Evolutionary conservation across 2,888 invertebrate genomes (phyloP).

Genomic region (Mechanitis mazaeus): DNA sequence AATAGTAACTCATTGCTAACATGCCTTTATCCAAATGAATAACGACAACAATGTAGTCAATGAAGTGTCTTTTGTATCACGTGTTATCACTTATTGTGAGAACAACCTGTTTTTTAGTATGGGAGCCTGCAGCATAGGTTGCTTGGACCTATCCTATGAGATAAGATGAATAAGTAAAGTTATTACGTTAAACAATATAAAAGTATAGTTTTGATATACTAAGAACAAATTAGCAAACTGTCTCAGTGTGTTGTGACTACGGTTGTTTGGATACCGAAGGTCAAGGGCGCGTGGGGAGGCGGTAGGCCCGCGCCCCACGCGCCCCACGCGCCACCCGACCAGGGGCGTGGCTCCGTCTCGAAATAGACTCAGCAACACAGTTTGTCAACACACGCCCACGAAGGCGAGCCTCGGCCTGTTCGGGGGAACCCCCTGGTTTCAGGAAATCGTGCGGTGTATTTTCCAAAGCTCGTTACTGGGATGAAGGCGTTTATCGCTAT

Average conservation of each 20-base stretch:
- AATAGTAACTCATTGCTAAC: no score
- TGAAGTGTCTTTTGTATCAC: no score
- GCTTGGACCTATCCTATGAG: no score
- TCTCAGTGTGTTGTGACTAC: slow-evolving; percentile 64
- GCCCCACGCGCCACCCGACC: slow-evolving; percentile 19
- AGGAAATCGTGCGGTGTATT: slow-evolving; percentile 15
- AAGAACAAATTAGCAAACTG: slow-evolving; percentile 43
- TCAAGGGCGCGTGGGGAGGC: slow-evolving; percentile 58
- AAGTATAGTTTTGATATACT: no score
- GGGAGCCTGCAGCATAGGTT: no score
- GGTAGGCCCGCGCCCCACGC: slow-evolving; percentile 27
- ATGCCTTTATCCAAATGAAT: no score
- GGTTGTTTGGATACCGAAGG: slow-evolving; percentile 73
- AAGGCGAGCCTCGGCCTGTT: slow-evolving; percentile 38
- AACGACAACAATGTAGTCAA: no score
- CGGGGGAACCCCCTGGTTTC: slow-evolving; percentile 23
- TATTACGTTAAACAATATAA: no score
- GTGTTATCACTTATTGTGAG: no score
- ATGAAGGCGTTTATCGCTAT: no score
- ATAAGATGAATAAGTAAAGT: no score
- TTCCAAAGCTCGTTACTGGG: slow-evolving; percentile 1
- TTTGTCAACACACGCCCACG: slow-evolving; percentile 75
- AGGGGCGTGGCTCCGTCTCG: slow-evolving; percentile 40
- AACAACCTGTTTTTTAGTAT: no score
- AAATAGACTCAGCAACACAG: slow-evolving; percentile 67